phyloP scores from a whole-genome alignment of 2,888 invertebrate species.

The Piscicola geometra region DNA sequence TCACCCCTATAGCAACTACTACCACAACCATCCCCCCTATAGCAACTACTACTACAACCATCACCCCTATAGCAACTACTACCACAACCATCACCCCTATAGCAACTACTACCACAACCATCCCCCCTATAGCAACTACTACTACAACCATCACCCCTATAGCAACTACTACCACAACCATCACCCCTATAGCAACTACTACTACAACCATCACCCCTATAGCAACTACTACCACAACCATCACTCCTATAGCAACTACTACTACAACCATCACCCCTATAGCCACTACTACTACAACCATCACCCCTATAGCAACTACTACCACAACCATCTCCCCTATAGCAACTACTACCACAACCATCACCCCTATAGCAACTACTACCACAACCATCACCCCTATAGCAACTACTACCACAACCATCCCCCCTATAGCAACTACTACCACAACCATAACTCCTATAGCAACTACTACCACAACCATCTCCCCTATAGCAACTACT shows the following conservation, averaged over 20 bases:
- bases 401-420: not conserved
- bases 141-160: no score
- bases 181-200: no score
- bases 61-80: not conserved
- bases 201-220: not conserved
- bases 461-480: not conserved
- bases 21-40: not conserved
- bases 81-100: not conserved
- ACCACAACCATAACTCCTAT: not conserved
- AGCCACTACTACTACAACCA: not conserved
- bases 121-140: no score
- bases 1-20: not conserved
- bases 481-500: not conserved
- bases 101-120: conserved; percentile 1
- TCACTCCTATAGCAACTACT: no score
- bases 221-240: no score
- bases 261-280: not conserved
- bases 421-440: not conserved
- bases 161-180: no score
- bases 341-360: not conserved
- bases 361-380: no score
- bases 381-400: not conserved
- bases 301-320: not conserved
- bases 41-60: not conserved
- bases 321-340: not conserved